A percentile compares a stretch with the other conserved stretches of the same genome.
Evolutionary conservation across 2,113 vertebrate genomes (phyloP).

Genomic region (Tachycineta bicolor): DNA sequence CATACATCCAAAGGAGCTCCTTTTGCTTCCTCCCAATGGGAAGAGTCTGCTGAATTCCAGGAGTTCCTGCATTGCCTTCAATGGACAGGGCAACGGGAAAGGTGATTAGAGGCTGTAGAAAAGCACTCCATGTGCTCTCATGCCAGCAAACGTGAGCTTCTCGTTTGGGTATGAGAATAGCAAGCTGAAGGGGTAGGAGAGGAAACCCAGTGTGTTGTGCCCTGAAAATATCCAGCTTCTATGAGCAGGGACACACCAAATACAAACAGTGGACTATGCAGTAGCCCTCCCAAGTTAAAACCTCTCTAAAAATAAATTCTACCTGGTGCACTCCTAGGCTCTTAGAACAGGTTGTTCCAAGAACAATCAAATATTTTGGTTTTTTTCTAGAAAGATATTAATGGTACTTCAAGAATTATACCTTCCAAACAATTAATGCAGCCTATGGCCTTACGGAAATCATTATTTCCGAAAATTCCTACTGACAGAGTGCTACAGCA

Average conservation of each 20-base stretch:
- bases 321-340: not conserved
- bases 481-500: conserved; percentile 13
- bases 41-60: not conserved
- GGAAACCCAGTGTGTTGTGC: not conserved
- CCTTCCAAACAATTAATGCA: conserved; percentile 10
- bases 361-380: not conserved
- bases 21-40: not conserved
- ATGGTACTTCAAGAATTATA: conserved; percentile 5
- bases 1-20: not conserved
- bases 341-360: not conserved
- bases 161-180: not conserved
- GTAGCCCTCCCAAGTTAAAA: not conserved
- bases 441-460: not conserved
- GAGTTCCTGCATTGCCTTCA: not conserved
- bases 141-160: not conserved
- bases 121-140: not conserved
- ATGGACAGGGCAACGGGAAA: not conserved
- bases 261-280: not conserved
- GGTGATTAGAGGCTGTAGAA: not conserved
- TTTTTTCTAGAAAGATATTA: not conserved
- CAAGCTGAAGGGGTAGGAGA: not conserved
- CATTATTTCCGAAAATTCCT: conserved; percentile 15
- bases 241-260: not conserved
- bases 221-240: not conserved
- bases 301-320: conserved; percentile 16